Percentiles rank a stretch among this genome's conserved stretches.
Conservation (phyloP, 1,140 invertebrate species). For the Tribolium madens region DNA sequence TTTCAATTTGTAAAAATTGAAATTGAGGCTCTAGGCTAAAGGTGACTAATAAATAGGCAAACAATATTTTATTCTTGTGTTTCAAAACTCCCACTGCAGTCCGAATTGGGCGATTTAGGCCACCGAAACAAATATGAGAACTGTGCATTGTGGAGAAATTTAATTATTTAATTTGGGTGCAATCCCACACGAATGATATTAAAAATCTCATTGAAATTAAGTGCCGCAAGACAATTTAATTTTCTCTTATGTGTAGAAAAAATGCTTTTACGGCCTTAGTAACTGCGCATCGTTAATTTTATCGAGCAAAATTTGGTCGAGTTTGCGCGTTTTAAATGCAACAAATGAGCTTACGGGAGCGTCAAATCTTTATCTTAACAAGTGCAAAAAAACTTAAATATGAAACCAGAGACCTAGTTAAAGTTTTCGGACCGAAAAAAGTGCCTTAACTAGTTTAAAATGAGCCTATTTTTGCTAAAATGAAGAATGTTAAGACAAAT, state of each 20-base stretch:
- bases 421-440: neutral
- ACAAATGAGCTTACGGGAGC: neutral
- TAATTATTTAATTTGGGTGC: neutral
- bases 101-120: neutral
- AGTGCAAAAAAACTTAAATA: neutral
- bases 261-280: neutral
- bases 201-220: neutral
- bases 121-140: neutral
- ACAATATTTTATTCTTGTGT: no score
- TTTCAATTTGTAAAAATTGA: no score
- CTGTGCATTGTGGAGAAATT: neutral
- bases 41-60: no score
- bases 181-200: neutral
- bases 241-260: neutral
- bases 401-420: neutral
- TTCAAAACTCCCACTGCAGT: neutral
- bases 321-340: neutral
- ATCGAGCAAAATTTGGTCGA: slow-evolving; percentile 8
- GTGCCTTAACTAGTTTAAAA: neutral
- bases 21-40: no score
- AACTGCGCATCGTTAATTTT: slow-evolving; percentile 33
- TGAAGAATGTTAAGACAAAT: slow-evolving; percentile 51
- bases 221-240: neutral
- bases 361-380: neutral
- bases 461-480: neutral